A percentile compares a stretch with the other conserved stretches of the same genome.
Evolutionary conservation across 2,888 invertebrate genomes (phyloP).

Genomic region (Phyllotreta striolata): DNA sequence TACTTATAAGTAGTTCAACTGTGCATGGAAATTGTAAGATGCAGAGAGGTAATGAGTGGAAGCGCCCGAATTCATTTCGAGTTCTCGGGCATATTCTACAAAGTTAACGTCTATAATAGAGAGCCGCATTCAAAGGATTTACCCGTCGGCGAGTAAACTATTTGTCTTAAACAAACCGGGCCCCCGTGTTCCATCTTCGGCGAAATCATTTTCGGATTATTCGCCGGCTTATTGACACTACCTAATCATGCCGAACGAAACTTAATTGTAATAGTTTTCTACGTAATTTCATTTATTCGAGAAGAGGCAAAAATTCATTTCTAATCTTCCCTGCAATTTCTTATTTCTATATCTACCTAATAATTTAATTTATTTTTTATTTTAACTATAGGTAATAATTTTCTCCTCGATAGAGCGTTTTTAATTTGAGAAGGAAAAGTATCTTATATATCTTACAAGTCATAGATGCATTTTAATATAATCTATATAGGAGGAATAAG

Average conservation of each 20-base stretch:
- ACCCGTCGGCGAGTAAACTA: constrained; percentile 36
- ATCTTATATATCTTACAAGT: too few relatives aligned
- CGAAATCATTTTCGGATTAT: constrained; percentile 29
- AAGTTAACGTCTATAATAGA: constrained; percentile 33
- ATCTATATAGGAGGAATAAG: too few relatives aligned
- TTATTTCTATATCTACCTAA: too few relatives aligned
- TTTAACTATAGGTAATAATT: too few relatives aligned
- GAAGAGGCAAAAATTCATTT: too few relatives aligned
- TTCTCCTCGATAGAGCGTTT: too few relatives aligned
- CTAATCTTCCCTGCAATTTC: too few relatives aligned
- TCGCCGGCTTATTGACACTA: constrained; percentile 22
- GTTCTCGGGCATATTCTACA: constrained; percentile 31
- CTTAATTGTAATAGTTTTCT: background rate
- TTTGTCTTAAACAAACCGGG: constrained; percentile 35
- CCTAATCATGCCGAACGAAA: constrained; percentile 15
- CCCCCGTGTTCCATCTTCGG: constrained; percentile 7
- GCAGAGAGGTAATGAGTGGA: constrained; percentile 34
- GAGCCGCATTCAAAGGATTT: constrained; percentile 33
- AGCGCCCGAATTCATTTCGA: constrained; percentile 36
- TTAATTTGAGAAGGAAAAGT: too few relatives aligned
- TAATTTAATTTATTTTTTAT: too few relatives aligned
- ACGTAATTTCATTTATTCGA: too few relatives aligned
- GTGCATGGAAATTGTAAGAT: constrained; percentile 27
- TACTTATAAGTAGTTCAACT: constrained; percentile 31
- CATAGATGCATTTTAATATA: too few relatives aligned